Evolutionary conservation across 2,888 invertebrate species (phyloP).

Genomic region (Glaucopsyche alexis): DNA sequence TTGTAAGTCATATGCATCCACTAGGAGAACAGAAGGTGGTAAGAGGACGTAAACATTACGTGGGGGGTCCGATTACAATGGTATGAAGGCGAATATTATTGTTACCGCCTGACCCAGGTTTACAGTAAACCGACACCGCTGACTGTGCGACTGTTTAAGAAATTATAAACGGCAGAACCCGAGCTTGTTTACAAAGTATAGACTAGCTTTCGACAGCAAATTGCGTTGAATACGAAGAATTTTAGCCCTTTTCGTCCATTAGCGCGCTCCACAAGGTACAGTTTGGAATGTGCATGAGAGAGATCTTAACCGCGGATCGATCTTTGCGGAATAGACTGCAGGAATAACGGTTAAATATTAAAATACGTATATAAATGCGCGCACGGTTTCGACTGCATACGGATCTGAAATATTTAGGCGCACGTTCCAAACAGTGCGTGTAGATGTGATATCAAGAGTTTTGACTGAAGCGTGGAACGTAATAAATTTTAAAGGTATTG

Average conservation of each 20-base stretch:
- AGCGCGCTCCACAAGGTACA: too few species aligned
- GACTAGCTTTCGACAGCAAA: neutral
- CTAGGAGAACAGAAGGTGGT: neutral
- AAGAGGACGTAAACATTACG: neutral
- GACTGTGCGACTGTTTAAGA: conserved; percentile 9
- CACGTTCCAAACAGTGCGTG: too few species aligned
- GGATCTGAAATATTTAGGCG: too few species aligned
- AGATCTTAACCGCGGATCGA: too few species aligned
- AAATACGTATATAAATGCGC: too few species aligned
- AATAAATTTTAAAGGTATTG: too few species aligned
- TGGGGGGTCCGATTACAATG: conserved; percentile 1
- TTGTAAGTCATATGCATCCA: neutral
- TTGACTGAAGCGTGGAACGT: too few species aligned
- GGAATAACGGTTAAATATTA: too few species aligned
- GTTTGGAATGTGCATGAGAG: too few species aligned
- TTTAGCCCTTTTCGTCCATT: neutral
- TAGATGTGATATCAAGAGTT: too few species aligned
- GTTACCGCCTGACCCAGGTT: neutral
- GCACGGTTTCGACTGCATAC: too few species aligned
- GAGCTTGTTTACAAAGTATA: conserved; percentile 2
- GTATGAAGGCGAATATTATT: neutral
- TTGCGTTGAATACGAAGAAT: neutral
- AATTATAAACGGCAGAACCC: neutral
- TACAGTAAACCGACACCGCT: conserved; percentile 13
- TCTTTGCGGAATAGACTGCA: too few species aligned